phyloP scores from a whole-genome alignment of 2,888 invertebrate genomes.

The Luffia ferchaultella region DNA sequence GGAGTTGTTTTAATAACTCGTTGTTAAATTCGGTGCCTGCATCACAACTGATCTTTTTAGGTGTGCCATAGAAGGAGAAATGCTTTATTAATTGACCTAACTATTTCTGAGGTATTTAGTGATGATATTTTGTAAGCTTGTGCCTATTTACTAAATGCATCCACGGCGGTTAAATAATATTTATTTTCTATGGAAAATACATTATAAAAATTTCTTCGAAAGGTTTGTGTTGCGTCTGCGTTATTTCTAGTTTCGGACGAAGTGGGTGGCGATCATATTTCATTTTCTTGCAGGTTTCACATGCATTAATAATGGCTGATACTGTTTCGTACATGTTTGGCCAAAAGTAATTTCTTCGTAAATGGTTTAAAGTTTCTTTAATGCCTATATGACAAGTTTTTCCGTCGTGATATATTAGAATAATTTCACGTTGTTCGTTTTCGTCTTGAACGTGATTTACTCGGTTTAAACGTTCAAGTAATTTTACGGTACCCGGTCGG shows the following conservation, averaged over 20 bases:
- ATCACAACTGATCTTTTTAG: constrained; percentile 17
- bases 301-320: constrained; percentile 15
- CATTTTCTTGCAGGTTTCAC: constrained; percentile 17
- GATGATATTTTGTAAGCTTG: constrained; percentile 18
- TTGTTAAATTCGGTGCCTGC: constrained; percentile 23
- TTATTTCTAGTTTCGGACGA: constrained; percentile 18
- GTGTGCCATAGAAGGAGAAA: constrained; percentile 18
- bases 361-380: constrained; percentile 12
- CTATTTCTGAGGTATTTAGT: constrained; percentile 18
- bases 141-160: constrained; percentile 21
- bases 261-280: constrained; percentile 16
- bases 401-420: constrained; percentile 14
- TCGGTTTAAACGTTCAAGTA: constrained; percentile 15
- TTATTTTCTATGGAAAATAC: constrained; percentile 3
- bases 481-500: constrained; percentile 8
- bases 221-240: constrained; percentile 17
- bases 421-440: constrained; percentile 7
- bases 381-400: constrained; percentile 17
- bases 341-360: constrained; percentile 10
- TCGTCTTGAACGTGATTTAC: constrained; percentile 9
- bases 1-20: constrained; percentile 13
- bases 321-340: constrained; percentile 12
- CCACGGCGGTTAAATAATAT: constrained; percentile 15
- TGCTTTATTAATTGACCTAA: constrained; percentile 19
- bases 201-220: constrained; percentile 19